A percentile compares a stretch with the other conserved stretches of the same genome.
These are phyloP conservation scores for Chascanopsetta lugubris DNA, from an alignment of 2,113 vertebrate genomes.

Conservation along the genomic window DNA sequence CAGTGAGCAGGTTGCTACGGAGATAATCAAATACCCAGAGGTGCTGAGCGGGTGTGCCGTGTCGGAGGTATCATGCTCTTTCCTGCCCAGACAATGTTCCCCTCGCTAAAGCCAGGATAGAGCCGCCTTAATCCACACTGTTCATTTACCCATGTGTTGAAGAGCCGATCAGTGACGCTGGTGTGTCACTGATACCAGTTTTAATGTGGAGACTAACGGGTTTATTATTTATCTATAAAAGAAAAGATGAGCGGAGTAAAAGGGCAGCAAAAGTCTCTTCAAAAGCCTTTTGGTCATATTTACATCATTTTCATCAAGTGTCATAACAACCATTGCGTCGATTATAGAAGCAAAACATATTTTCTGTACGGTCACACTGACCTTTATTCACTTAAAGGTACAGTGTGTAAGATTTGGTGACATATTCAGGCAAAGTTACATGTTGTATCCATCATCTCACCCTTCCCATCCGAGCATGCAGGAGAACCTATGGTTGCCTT, in stretches of 20 bases:
- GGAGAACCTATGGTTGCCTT: no score
- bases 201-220: neutral
- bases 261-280: no score
- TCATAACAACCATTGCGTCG: no score
- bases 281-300: no score
- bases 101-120: slow-evolving; percentile 26
- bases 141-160: slow-evolving; percentile 14
- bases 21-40: slow-evolving; percentile 71
- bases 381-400: neutral
- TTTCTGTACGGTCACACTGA: neutral
- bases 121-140: neutral
- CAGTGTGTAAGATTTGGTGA: no score
- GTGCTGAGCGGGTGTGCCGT: slow-evolving; percentile 43
- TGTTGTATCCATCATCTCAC: no score
- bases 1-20: slow-evolving; percentile 60
- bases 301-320: no score
- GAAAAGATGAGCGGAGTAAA: no score
- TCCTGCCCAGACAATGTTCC: slow-evolving; percentile 52
- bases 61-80: slow-evolving; percentile 59
- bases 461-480: no score
- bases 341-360: neutral
- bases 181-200: neutral
- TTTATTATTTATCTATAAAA: no score
- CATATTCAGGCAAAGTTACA: no score
- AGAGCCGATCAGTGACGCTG: slow-evolving; percentile 1